These are phyloP conservation scores for Malurus leucopterus DNA, from an alignment of 2,797 vertebrate genomes.

Conservation along the genomic window DNA sequence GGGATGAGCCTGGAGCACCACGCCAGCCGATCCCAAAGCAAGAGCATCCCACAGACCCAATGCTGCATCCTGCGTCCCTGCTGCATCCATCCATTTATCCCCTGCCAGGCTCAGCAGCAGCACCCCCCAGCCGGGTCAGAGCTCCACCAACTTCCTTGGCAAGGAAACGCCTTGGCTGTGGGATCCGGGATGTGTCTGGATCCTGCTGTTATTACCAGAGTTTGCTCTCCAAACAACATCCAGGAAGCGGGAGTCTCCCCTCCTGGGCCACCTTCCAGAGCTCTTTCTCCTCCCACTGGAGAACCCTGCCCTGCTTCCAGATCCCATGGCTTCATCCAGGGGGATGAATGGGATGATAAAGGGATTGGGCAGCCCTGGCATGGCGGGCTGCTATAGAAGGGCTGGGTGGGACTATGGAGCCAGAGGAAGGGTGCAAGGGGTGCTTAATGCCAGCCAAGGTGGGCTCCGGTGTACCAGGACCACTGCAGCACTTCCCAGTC, in stretches of 20 bases:
- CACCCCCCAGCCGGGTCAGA: neutral
- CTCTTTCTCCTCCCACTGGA: neutral
- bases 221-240: neutral
- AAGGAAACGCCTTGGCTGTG: neutral
- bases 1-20: neutral
- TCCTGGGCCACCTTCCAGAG: neutral
- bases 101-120: neutral
- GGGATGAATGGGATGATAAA: neutral
- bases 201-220: conserved; percentile 1
- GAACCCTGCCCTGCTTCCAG: neutral
- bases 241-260: neutral
- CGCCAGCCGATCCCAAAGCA: neutral
- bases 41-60: neutral
- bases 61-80: neutral
- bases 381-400: neutral
- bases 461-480: neutral
- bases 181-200: neutral
- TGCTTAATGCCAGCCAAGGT: neutral
- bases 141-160: neutral
- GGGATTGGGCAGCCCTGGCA: neutral
- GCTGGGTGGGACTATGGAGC: neutral
- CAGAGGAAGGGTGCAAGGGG: neutral
- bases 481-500: neutral
- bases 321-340: neutral
- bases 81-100: neutral